Conservation (phyloP, 2,113 vertebrate genomes). For the Nothoprocta perdicaria region DNA sequence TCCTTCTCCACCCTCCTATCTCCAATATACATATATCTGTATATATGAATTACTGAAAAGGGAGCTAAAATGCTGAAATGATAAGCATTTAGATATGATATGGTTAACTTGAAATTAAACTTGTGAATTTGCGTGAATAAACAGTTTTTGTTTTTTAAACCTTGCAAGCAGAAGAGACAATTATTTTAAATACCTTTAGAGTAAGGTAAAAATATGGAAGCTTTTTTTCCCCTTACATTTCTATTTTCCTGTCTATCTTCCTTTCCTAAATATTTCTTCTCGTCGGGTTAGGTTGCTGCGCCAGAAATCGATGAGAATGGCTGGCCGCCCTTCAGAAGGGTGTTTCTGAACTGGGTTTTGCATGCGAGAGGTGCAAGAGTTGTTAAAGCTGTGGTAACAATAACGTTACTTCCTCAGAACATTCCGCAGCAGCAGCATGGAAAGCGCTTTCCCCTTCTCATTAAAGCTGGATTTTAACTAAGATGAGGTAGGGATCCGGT, state of each 20-base stretch:
- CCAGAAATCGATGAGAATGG: background rate
- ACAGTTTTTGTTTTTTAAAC: background rate
- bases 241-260: background rate
- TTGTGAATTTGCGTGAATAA: background rate
- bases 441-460: background rate
- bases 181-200: background rate
- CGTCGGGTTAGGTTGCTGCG: background rate
- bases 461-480: background rate
- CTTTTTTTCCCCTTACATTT: background rate
- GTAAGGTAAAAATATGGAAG: background rate
- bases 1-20: background rate
- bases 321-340: background rate
- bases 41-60: background rate
- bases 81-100: background rate
- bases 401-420: background rate
- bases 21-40: background rate
- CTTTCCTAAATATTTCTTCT: background rate
- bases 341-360: background rate
- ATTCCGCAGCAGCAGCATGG: background rate
- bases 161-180: background rate
- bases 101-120: background rate
- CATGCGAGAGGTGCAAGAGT: background rate
- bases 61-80: background rate
- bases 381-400: background rate
- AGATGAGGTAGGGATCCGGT: background rate